These are phyloP conservation scores for Listronotus bonariensis DNA, from an alignment of 1,140 invertebrate species.

Conservation along the genomic window DNA sequence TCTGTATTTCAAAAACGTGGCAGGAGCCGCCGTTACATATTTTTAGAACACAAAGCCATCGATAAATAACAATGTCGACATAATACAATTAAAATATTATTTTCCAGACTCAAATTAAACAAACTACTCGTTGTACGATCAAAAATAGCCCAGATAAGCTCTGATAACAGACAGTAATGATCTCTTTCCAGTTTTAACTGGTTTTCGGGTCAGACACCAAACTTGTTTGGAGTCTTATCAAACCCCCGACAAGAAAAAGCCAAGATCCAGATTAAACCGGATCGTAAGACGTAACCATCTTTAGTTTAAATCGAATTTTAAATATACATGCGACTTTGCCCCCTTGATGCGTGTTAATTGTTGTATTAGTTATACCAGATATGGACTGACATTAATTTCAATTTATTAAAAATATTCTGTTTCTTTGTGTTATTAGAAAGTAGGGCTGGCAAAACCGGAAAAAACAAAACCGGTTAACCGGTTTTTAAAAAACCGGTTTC, in stretches of 20 bases:
- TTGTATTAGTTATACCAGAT: slow-evolving; percentile 3
- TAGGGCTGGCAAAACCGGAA: no score
- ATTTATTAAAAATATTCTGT: no score
- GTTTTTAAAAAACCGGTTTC: no score
- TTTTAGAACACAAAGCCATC: no score
- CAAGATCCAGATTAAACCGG: slow-evolving; percentile 27
- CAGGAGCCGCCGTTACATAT: no score
- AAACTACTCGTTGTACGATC: not conserved
- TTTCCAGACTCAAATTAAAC: not conserved
- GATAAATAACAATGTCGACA: no score
- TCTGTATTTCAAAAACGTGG: no score
- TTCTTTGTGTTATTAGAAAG: no score
- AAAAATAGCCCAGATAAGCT: slow-evolving; percentile 4
- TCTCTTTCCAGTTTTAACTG: slow-evolving; percentile 39
- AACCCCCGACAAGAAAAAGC: slow-evolving; percentile 42
- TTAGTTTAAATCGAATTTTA: slow-evolving; percentile 19
- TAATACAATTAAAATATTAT: not conserved
- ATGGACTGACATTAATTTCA: not conserved
- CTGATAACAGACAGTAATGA: not conserved
- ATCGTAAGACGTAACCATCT: slow-evolving; percentile 18
- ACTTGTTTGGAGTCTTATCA: slow-evolving; percentile 41
- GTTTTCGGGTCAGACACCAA: slow-evolving; percentile 44
- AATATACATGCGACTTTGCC: slow-evolving; percentile 35
- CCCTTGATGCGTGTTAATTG: slow-evolving; percentile 24
- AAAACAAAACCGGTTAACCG: no score